Base-by-base conservation (phyloP, 1,140 invertebrate species). In the Zaprionus camerounensis region DNA sequence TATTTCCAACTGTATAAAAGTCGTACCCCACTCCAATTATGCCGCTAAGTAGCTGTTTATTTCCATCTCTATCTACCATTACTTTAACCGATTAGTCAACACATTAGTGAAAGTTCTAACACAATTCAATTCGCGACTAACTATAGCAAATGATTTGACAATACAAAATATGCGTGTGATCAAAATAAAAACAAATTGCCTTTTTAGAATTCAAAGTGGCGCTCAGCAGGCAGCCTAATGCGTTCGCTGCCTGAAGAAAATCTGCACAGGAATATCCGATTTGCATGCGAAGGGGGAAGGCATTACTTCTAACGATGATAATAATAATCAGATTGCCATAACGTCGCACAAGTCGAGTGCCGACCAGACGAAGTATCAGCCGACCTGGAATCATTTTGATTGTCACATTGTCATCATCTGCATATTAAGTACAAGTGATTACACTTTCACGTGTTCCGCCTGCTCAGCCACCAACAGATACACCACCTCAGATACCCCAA, bases 351-450 rank as follows among this genome's bases (percentile, higher is more conserved):
- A 51, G 22, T 51, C 20, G 64, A n/a, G 51, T 64, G 55, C 15
- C 26, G 36, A 15, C 4, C 57, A 31, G 38, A 51, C 49, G 24
- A 46, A 58, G 76, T 73, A 70, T 69, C 77, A 71, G 76, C 76
- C 81, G 76, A 85, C 81, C 72, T 88, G 84, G 84, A 84, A 90
- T 81, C 84, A 80, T 78, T 90, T 85, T 88, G 84, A 88, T 88
- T 88, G 85, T 88, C 84, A 88, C 84, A 90, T 85, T 88, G 85
- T 88, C 84, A 88, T 85, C 84, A 88, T 88, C 76, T 88, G 84
- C 84, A 88, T 88, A 88, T 88, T 88, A 88, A 88, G 85, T 88
- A 88, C 84, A 90, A 90, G 84, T 88, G 84, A 88, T 88, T 88
- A 88, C 84, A 85, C 81, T 71, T 71, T 76, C 66, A 78, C 76